Evolutionary conservation across 2,888 invertebrate species (phyloP).

Genomic region (Leptopterna dolabrata): DNA sequence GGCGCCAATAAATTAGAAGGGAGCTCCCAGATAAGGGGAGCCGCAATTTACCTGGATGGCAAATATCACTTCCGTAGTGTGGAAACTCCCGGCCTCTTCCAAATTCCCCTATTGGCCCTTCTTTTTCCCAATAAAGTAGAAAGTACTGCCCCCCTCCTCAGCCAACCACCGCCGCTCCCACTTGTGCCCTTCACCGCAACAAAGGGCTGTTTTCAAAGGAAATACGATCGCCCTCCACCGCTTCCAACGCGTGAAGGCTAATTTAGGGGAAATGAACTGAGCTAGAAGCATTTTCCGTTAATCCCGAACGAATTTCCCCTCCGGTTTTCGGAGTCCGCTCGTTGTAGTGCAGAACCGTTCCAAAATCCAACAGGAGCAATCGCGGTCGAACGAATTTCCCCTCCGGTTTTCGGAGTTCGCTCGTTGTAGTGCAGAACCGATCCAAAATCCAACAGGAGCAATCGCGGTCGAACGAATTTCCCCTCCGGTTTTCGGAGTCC

Average conservation of each 20-base stretch:
- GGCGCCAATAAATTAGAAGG: background rate
- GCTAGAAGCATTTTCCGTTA: too few relatives aligned
- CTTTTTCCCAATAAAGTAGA: slow-evolving; percentile 16
- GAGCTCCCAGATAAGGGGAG: background rate
- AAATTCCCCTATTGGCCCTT: background rate
- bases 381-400: too few relatives aligned
- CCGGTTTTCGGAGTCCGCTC: too few relatives aligned
- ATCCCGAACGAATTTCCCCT: too few relatives aligned
- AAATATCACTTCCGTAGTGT: slow-evolving; percentile 9
- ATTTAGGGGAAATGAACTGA: background rate
- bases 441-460: too few relatives aligned
- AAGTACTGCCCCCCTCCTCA: background rate
- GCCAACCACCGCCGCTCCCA: background rate
- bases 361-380: too few relatives aligned
- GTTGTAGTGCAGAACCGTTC: too few relatives aligned
- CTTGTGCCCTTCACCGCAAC: background rate
- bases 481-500: too few relatives aligned
- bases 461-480: too few relatives aligned
- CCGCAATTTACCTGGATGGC: slow-evolving; percentile 29
- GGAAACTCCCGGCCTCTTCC: background rate
- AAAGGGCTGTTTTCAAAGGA: slow-evolving; percentile 24
- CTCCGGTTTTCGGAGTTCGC: too few relatives aligned
- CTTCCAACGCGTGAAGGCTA: background rate
- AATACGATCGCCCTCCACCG: background rate
- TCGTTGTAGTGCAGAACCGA: too few relatives aligned